Percentiles rank a stretch among this genome's conserved stretches.
Conservation (phyloP, 2,888 invertebrate species). For the Lochmaea capreae region DNA sequence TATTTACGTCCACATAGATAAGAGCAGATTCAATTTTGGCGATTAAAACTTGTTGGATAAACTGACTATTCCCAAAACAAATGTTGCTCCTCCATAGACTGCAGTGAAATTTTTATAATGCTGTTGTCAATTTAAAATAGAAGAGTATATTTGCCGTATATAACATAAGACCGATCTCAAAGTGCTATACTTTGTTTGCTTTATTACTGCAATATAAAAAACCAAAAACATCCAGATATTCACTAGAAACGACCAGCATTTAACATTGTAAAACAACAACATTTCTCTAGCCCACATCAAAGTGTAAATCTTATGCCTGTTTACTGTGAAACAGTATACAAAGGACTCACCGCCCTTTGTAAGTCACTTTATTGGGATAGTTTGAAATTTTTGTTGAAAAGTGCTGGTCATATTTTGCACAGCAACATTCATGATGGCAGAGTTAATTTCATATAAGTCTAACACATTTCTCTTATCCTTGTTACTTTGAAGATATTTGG, state of each 20-base stretch:
- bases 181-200: background rate
- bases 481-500: background rate
- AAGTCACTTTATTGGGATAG: slow-evolving; percentile 34
- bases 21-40: too few relatives aligned
- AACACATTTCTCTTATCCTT: background rate
- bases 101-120: too few relatives aligned
- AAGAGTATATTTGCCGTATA: too few relatives aligned
- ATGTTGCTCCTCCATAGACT: too few relatives aligned
- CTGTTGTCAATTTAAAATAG: too few relatives aligned
- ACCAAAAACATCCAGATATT: slow-evolving; percentile 2
- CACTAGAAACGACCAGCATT: slow-evolving; percentile 8
- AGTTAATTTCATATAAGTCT: background rate
- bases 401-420: slow-evolving; percentile 23
- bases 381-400: slow-evolving; percentile 36
- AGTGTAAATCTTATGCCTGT: slow-evolving; percentile 42
- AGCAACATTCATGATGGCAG: background rate
- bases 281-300: slow-evolving; percentile 45
- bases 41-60: too few relatives aligned
- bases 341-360: slow-evolving; percentile 36
- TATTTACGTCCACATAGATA: too few relatives aligned
- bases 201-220: slow-evolving; percentile 13
- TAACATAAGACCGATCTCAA: too few relatives aligned
- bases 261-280: slow-evolving; percentile 39
- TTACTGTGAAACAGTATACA: slow-evolving; percentile 39
- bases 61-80: too few relatives aligned